A percentile compares a stretch with the other conserved stretches of the same genome.
phyloP scores from a whole-genome alignment of 2,797 vertebrate species.

The Buphagus erythrorhynchus region DNA sequence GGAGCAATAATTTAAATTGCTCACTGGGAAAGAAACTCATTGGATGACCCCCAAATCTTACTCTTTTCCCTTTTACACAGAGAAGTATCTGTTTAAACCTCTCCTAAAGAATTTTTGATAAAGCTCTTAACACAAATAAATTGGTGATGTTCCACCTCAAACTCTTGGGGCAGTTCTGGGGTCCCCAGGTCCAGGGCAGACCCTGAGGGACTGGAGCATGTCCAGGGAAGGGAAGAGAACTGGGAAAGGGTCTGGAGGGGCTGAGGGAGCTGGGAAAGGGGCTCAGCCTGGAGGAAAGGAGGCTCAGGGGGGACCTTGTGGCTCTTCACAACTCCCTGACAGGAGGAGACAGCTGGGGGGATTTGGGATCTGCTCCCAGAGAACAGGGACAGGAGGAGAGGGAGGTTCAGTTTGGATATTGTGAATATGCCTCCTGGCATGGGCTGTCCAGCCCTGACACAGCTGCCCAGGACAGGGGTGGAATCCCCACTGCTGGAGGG shows the following conservation, averaged over 20 bases:
- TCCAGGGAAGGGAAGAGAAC: neutral
- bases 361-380: neutral
- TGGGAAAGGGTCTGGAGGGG: neutral
- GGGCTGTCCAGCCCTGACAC: accelerated
- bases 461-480: neutral
- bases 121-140: neutral
- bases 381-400: neutral
- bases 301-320: neutral
- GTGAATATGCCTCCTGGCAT: accelerated
- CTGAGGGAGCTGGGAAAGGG: neutral
- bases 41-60: neutral
- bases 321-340: neutral
- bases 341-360: neutral
- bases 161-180: neutral
- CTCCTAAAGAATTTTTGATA: neutral
- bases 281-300: neutral
- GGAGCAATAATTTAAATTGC: neutral
- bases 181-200: neutral
- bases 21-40: neutral
- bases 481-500: accelerated
- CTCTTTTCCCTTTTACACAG: accelerated
- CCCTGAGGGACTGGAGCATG: accelerated
- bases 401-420: accelerated
- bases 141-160: neutral
- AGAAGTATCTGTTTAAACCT: neutral